Evolutionary conservation across 2,113 vertebrate species (phyloP).

Genomic region (Sturnira hondurensis): DNA sequence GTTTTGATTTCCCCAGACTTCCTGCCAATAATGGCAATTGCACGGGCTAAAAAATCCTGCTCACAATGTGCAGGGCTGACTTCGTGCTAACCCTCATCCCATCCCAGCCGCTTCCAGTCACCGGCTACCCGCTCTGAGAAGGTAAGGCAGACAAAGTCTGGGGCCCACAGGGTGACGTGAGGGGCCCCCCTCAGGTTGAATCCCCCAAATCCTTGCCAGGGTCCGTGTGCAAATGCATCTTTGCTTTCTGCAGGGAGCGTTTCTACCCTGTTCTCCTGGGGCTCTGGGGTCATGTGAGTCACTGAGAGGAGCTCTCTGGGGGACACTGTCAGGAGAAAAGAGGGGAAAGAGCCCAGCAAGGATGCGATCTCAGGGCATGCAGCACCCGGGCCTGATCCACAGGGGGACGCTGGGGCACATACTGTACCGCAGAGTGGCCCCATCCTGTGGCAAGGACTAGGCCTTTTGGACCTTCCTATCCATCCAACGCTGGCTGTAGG

Average conservation of each 20-base stretch:
- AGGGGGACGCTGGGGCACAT: neutral
- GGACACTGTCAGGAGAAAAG: neutral
- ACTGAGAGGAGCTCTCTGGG: neutral
- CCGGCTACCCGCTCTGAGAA: neutral
- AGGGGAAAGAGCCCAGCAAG: neutral
- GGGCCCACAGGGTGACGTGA: neutral
- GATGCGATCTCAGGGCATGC: neutral
- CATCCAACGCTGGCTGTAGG: neutral
- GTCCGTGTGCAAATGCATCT: neutral
- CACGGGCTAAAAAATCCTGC: neutral
- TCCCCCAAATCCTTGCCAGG: neutral
- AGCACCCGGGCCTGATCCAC: neutral
- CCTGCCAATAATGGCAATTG: conserved; percentile 11
- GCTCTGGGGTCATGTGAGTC: neutral
- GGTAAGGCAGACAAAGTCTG: neutral
- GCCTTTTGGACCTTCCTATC: neutral
- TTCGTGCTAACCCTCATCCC: neutral
- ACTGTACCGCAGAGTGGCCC: neutral
- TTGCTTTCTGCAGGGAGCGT: neutral
- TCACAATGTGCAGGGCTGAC: neutral
- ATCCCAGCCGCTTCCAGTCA: neutral
- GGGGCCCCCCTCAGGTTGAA: neutral
- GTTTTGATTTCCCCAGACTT: conserved; percentile 41
- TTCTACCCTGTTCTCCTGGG: neutral
- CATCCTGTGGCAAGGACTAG: neutral